Conservation (phyloP, 2,888 invertebrate genomes). For the Julus scanicus region DNA sequence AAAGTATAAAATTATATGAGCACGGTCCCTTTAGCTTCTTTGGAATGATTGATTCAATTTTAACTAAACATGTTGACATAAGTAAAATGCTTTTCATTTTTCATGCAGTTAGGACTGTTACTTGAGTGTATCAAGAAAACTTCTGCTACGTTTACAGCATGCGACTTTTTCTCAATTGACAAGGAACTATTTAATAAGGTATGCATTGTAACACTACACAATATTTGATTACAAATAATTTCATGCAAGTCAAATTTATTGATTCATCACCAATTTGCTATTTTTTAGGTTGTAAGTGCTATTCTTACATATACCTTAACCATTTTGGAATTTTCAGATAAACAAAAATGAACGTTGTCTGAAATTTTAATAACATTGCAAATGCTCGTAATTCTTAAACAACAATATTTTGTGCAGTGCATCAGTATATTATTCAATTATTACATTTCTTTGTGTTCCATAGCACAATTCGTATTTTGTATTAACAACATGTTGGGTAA, state of each 20-base stretch:
- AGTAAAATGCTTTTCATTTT: background rate
- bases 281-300: background rate
- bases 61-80: background rate
- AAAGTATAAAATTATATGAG: no score
- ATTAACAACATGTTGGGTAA: no score
- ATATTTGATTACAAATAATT: background rate
- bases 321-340: background rate
- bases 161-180: background rate
- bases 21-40: no score
- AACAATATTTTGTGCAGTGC: no score
- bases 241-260: background rate
- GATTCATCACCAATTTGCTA: background rate
- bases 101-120: background rate
- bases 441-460: no score
- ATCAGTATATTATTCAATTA: no score
- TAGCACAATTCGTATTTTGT: no score
- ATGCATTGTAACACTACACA: background rate
- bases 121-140: background rate
- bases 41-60: no score
- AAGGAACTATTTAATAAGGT: constrained; percentile 16
- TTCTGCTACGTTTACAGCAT: background rate
- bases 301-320: background rate
- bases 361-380: background rate
- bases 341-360: background rate
- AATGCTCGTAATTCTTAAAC: no score